phyloP scores from a whole-genome alignment of 2,113 vertebrate genomes.

The Sylvietta virens region DNA sequence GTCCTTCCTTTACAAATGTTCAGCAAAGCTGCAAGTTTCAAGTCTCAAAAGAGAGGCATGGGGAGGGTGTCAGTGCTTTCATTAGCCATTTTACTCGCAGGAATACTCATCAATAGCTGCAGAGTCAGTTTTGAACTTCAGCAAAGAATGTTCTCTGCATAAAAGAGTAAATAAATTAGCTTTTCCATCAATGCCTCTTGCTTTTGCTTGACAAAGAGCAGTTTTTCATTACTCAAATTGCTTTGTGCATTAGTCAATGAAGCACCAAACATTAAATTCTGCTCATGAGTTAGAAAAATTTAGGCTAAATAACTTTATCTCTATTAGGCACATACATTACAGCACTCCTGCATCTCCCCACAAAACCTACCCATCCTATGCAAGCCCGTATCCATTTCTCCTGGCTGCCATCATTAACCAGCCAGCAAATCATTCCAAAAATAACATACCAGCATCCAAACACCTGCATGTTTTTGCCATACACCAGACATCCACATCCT shows the following conservation, averaged over 20 bases:
- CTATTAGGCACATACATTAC: background rate
- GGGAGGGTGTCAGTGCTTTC: background rate
- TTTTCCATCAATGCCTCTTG: slow-evolving; percentile 20
- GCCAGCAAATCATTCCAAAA: background rate
- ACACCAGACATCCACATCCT: background rate
- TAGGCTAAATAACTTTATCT: background rate
- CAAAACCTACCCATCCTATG: background rate
- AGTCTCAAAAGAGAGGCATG: background rate
- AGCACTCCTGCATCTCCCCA: background rate
- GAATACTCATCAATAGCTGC: background rate
- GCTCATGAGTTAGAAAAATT: background rate
- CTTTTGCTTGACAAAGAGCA: background rate
- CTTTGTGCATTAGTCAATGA: slow-evolving; percentile 12
- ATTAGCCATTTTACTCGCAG: background rate
- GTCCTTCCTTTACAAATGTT: background rate
- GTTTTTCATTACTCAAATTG: background rate
- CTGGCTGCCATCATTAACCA: background rate
- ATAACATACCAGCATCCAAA: background rate
- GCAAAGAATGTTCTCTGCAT: background rate
- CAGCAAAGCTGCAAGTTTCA: background rate
- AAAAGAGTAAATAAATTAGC: slow-evolving; percentile 37
- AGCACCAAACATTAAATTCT: background rate
- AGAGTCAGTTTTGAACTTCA: background rate
- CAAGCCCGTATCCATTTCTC: background rate
- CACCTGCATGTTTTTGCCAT: slow-evolving; percentile 29